These are phyloP conservation scores for Nomada lathburiana DNA, from an alignment of 2,888 invertebrate species.

Conservation along the genomic window DNA sequence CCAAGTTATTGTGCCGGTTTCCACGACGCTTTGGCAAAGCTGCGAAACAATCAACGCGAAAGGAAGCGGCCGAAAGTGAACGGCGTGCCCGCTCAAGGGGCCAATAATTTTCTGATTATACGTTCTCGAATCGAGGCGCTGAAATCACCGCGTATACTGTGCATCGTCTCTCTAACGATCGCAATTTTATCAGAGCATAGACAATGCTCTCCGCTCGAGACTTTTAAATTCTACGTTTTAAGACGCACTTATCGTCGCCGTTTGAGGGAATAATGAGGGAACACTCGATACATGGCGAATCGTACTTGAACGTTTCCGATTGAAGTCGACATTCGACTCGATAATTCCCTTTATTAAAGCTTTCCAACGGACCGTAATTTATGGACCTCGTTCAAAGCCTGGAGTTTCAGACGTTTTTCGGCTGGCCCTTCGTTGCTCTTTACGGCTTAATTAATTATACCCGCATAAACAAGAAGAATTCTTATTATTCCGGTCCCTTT, in stretches of 20 bases:
- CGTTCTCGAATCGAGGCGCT: constrained; percentile 53
- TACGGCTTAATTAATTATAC: constrained; percentile 12
- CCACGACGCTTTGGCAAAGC: constrained; percentile 31
- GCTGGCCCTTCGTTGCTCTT: background rate
- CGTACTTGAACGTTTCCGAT: background rate
- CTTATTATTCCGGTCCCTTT: constrained; percentile 1
- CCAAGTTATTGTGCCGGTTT: constrained; percentile 47
- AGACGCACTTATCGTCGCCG: background rate
- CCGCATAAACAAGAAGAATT: background rate
- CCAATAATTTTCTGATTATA: constrained; percentile 66
- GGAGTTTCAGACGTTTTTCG: background rate
- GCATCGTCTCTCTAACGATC: constrained; percentile 31
- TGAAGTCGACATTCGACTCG: background rate
- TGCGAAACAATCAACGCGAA: constrained; percentile 48
- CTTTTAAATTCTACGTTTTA: constrained; percentile 9
- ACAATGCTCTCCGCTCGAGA: constrained; percentile 26
- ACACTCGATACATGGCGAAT: background rate
- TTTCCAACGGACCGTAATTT: background rate
- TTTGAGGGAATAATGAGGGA: background rate
- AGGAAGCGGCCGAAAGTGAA: constrained; percentile 40
- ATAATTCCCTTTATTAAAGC: constrained; percentile 16
- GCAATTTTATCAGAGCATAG: constrained; percentile 24
- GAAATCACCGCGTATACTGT: constrained; percentile 14
- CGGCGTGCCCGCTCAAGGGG: constrained; percentile 45
- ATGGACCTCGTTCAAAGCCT: background rate